A percentile compares a stretch with the other conserved stretches of the same genome.
Conservation (phyloP, 2,113 vertebrate species). For the Puma concolor region DNA sequence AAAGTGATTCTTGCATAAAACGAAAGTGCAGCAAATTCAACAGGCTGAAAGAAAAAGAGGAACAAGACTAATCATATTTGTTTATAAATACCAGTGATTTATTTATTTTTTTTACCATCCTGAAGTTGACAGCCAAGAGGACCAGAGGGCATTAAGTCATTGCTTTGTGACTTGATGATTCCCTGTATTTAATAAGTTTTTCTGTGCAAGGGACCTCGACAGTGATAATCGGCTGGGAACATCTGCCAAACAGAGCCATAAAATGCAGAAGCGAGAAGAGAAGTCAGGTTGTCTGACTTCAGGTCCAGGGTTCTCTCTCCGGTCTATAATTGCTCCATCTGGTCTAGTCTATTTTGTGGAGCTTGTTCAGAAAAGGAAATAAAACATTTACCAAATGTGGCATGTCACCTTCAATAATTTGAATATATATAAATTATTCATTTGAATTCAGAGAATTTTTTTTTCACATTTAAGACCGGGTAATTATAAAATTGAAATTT, state of each 20-base stretch:
- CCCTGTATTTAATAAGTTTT: background rate
- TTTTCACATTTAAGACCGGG: background rate
- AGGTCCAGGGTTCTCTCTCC: background rate
- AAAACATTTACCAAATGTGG: background rate
- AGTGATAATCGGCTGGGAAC: background rate
- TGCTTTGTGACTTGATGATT: background rate
- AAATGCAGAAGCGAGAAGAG: background rate
- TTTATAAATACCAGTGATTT: background rate
- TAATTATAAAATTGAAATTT: background rate
- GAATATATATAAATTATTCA: background rate
- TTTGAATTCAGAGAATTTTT: background rate
- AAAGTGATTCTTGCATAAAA: constrained; percentile 51
- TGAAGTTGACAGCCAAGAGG: background rate
- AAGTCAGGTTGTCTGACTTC: background rate
- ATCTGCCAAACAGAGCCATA: background rate
- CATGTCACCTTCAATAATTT: background rate
- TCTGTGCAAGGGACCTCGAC: background rate
- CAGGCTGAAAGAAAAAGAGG: background rate
- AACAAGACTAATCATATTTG: background rate
- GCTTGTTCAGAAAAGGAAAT: background rate
- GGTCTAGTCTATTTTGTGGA: background rate
- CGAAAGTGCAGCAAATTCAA: background rate
- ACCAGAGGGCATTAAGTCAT: too few species aligned
- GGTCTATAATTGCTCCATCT: background rate
- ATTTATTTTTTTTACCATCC: background rate